Percentiles rank a stretch among this genome's conserved stretches.
Evolutionary conservation across 37 sponge, comb jelly and placozoan genomes (phyloP).

Genomic region (Hormiphora californensis): DNA sequence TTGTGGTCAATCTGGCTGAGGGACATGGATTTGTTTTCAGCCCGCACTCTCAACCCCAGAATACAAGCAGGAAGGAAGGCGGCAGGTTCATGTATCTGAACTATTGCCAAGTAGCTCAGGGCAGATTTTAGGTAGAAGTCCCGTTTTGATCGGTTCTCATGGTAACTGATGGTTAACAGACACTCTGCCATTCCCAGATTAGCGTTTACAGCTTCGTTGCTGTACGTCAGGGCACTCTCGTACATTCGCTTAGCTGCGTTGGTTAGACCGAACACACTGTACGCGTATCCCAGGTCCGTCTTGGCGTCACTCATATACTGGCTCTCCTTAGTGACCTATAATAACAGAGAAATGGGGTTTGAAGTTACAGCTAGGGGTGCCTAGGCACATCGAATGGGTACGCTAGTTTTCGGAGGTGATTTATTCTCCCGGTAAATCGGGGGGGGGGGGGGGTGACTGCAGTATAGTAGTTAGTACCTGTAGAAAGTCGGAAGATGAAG

Average conservation of each 20-base stretch:
- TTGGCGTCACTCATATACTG: conserved; percentile 14
- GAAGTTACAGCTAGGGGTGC: no score
- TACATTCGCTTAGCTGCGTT: conserved; percentile 34
- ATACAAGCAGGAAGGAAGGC: neutral
- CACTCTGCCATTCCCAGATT: neutral
- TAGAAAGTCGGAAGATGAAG: neutral
- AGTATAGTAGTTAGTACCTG: no score
- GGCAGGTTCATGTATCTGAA: neutral
- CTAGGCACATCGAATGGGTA: no score
- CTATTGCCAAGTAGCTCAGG: neutral
- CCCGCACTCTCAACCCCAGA: neutral
- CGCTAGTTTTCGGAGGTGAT: no score
- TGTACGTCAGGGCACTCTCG: neutral
- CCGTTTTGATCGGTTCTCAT: neutral
- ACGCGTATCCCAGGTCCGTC: conserved; percentile 38
- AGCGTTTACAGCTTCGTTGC: neutral
- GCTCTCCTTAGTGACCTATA: neutral
- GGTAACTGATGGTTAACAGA: neutral
- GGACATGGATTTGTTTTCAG: neutral
- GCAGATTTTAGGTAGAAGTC: neutral
- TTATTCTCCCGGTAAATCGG: no score
- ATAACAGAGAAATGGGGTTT: no score
- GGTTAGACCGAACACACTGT: conserved; percentile 10
- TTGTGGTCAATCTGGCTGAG: neutral
- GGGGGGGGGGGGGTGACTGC: no score